Evolutionary conservation across 2,113 vertebrate genomes (phyloP).

Genomic region (Phasianus colchicus): DNA sequence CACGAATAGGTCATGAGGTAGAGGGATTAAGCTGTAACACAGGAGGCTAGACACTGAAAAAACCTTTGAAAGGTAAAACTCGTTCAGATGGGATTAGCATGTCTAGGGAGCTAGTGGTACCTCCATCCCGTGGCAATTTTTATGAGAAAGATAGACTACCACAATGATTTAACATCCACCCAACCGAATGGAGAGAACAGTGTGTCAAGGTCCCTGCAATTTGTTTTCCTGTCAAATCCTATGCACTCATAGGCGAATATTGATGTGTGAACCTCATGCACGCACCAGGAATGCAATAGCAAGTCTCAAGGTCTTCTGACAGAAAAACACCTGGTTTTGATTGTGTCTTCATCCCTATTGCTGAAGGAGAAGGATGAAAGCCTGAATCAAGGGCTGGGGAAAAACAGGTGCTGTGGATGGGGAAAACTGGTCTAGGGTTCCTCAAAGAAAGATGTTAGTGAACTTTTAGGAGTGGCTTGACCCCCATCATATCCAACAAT

Average conservation of each 20-base stretch:
- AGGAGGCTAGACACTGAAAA: neutral
- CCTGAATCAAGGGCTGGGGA: neutral
- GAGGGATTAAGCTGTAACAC: neutral
- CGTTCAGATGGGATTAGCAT: neutral
- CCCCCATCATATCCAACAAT: neutral
- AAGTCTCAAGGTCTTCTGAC: neutral
- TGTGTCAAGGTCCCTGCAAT: neutral
- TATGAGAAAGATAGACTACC: neutral
- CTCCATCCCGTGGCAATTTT: neutral
- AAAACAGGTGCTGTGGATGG: rapidly evolving
- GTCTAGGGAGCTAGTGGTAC: neutral
- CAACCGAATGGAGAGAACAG: neutral
- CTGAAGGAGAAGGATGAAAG: neutral
- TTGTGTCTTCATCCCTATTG: neutral
- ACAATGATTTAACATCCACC: neutral
- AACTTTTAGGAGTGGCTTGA: neutral
- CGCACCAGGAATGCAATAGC: neutral
- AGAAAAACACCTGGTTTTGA: neutral
- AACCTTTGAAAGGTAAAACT: rapidly evolving
- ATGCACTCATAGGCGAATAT: neutral
- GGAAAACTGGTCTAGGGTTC: neutral
- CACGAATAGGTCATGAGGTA: neutral
- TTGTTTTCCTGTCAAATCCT: neutral
- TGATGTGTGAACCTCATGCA: neutral
- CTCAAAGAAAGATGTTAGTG: neutral